Base-by-base conservation (phyloP, 2,888 invertebrate genomes). In the Gastracanthus pulcherrimus region DNA sequence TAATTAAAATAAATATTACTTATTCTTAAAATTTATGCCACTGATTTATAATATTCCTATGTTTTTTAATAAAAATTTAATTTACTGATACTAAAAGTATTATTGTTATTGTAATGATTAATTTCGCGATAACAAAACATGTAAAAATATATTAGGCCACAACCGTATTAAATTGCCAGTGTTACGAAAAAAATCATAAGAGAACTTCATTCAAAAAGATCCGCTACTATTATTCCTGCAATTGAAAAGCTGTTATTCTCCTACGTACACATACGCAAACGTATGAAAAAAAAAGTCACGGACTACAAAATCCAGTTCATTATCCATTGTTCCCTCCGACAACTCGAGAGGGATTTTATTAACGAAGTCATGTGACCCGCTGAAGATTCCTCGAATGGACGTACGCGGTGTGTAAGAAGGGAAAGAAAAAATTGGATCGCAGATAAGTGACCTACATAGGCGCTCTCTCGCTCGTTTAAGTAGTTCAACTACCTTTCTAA, bases 371-470 rank as follows among this genome's bases (percentile, higher is more conserved):
- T 64, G 67, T 75, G 69, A 75, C 34, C 74, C 48, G 51, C 58
- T 64, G 66, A 69, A 62, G 71, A 76, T 81, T 72, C 62, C 9
- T 34, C 38, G 45, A 71, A 75, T 34, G 48, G 26, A 66, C 31
- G 26, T 16, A 13, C 7, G 62, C 38, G 23, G 13, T 60, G 45
- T 76, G 66, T 11, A 2, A 31, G 16, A 13, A 60, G n/a, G 31
- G 67, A 29, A 38, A 38, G 64, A 76, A 84, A 86, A 85, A 85
- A 85, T 86, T 72, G 82, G 84, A 87, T 85, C 80, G 31, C 66
- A 72, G 82, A 84, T 83, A 84, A 84, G 70, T 84, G 83, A 85
- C 86, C 85, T 76, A 85, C 82, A 84, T 86, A 45, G 82, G 74
- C 75, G 75, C 29, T 31, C 58, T 74, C 76, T 82, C 62, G 76